phyloP scores from a whole-genome alignment of 2,797 vertebrate species.

The Takifugu ocellatus region DNA sequence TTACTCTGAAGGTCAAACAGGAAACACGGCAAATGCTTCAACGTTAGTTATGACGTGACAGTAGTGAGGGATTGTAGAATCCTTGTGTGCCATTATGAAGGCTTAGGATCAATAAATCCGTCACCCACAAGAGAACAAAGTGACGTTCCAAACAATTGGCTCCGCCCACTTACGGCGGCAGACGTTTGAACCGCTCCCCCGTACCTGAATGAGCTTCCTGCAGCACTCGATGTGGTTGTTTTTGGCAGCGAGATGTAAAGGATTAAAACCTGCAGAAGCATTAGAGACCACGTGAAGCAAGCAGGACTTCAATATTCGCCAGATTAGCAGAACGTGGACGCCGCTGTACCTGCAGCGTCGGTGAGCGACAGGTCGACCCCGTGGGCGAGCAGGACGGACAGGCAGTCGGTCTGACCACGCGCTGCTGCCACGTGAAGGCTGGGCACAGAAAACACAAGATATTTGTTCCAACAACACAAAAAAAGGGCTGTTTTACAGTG shows the following conservation, averaged over 20 bases:
- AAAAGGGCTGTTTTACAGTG: background rate
- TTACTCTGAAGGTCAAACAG: slow-evolving; percentile 76
- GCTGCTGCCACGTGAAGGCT: slow-evolving; percentile 91
- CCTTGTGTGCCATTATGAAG: no score
- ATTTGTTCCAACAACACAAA: background rate
- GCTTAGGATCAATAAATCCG: slow-evolving; percentile 3
- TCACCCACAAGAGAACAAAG: background rate
- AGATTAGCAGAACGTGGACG: no score
- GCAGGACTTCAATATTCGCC: no score
- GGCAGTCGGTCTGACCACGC: slow-evolving; percentile 87
- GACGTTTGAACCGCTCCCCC: no score
- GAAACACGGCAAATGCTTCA: slow-evolving; percentile 18
- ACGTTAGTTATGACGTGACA: no score
- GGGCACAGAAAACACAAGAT: slow-evolving; percentile 12
- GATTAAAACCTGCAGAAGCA: slow-evolving; percentile 79
- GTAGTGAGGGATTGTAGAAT: no score
- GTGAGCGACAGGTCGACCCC: slow-evolving; percentile 84
- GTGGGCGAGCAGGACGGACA: slow-evolving; percentile 86
- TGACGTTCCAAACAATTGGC: no score
- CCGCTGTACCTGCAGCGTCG: slow-evolving; percentile 69
- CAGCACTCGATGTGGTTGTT: slow-evolving; percentile 87
- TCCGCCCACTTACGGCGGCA: no score
- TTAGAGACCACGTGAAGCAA: background rate
- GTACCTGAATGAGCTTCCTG: slow-evolving; percentile 90
- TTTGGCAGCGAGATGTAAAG: slow-evolving; percentile 93